phyloP scores from a whole-genome alignment of 2,888 invertebrate species.

The Ceratothoa steindachneri region DNA sequence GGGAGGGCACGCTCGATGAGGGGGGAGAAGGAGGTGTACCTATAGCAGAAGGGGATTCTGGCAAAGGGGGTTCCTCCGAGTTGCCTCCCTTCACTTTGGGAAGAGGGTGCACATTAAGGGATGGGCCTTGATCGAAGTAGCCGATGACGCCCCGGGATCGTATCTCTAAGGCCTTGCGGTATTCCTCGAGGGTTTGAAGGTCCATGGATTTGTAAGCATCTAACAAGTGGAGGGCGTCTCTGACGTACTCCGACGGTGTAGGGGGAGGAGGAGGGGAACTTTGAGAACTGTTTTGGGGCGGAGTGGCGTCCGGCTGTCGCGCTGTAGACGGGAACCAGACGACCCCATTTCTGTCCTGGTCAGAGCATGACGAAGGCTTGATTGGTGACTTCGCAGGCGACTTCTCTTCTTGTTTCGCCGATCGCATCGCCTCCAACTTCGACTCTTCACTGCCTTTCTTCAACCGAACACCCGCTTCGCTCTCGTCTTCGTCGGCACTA shows the following conservation, averaged over 20 bases:
- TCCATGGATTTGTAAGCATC: slow-evolving; percentile 37
- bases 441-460: not conserved
- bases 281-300: too few relatives aligned
- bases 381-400: too few relatives aligned
- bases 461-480: not conserved
- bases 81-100: not conserved
- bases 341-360: too few relatives aligned
- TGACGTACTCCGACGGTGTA: too few relatives aligned
- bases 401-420: not conserved
- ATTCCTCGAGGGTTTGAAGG: slow-evolving; percentile 39
- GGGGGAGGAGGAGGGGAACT: too few relatives aligned
- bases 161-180: slow-evolving; percentile 30
- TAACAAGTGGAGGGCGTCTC: slow-evolving; percentile 15
- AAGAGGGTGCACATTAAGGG: not conserved
- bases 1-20: not conserved
- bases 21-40: slow-evolving; percentile 2
- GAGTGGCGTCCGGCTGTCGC: too few relatives aligned
- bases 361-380: not conserved
- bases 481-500: not conserved
- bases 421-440: too few relatives aligned
- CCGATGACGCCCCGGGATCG: not conserved
- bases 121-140: not conserved
- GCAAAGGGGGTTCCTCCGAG: not conserved
- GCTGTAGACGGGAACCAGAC: too few relatives aligned
- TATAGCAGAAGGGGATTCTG: too few relatives aligned